A percentile compares a stretch with the other conserved stretches of the same genome.
phyloP scores from a whole-genome alignment of 2,888 invertebrate genomes.

The Sphaeridia pumilis region DNA sequence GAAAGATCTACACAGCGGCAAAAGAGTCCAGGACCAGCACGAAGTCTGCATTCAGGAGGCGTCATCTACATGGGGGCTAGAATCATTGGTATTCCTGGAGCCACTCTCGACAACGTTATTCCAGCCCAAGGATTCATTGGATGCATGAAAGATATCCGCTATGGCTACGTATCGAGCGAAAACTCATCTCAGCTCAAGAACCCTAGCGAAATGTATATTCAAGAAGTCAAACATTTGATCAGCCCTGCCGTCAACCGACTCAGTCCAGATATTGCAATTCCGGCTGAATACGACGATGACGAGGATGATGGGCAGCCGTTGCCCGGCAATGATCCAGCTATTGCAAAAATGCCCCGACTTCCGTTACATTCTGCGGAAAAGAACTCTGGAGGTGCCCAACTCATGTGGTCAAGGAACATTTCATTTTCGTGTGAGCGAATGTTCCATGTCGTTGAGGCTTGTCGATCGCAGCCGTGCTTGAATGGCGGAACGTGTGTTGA shows the following conservation, averaged over 20 bases:
- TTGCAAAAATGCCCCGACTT: conserved; percentile 30
- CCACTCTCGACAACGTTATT: conserved; percentile 31
- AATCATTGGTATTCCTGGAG: conserved; percentile 31
- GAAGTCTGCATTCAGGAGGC: conserved; percentile 34
- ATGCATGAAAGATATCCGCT: conserved; percentile 74
- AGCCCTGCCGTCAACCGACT: conserved; percentile 30
- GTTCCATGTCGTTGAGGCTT: conserved; percentile 41
- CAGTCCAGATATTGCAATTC: conserved; percentile 16
- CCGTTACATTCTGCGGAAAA: conserved; percentile 32
- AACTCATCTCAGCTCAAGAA: conserved; percentile 19
- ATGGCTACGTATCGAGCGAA: conserved; percentile 52
- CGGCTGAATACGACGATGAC: conserved; percentile 25
- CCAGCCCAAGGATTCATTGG: conserved; percentile 68
- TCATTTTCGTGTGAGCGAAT: conserved; percentile 34
- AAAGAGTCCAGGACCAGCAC: conserved; percentile 32
- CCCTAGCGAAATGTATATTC: conserved; percentile 27
- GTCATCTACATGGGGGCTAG: conserved; percentile 33
- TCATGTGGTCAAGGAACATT: conserved; percentile 34
- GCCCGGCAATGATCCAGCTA: conserved; percentile 18
- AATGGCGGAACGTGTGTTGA: conserved; percentile 59
- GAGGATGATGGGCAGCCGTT: conserved; percentile 17
- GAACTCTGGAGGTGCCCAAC: conserved; percentile 26
- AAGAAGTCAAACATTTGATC: conserved; percentile 36
- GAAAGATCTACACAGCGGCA: conserved; percentile 34
- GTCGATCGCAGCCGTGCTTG: conserved; percentile 64